Evolutionary conservation across 2,888 invertebrate species (phyloP), one percentile per base, ranked within the genome.

Genomic region (Yponomeuta plumbellus): DNA sequence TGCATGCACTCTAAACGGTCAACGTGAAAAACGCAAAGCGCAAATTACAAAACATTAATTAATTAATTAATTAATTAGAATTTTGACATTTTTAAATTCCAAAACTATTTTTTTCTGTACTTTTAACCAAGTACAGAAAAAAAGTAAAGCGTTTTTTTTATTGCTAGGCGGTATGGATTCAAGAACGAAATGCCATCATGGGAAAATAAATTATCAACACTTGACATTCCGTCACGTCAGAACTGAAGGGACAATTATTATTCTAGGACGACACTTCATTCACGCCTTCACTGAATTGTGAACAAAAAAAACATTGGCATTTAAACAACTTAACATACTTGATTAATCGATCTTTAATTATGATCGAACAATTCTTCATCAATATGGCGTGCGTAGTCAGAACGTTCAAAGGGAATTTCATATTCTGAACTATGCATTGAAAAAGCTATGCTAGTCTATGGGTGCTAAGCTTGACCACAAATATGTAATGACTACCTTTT

Each of bases 401-500:
- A 34, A 34, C 1, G 11, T 22, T 21, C 21, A 22, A 23, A 59
- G 21, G 59, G 59, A 20, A n/a, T 59, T 22, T 59, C 61, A 52
- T 52, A 52, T 4, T 52, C 44, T n/a, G n/a, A n/a, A n/a, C n/a
- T 52, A 52, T 17, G 44, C 78, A 77, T 78, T 84, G 79, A 80
- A 77, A 81, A 80, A 80, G 83, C 81, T 76, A 75, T 73, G 75
- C 73, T 80, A 80, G 79, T 80, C 79, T 80, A 79, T 40, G 65
- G 86, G 84, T 85, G 86, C 83, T 84, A 84, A 85, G 81, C 80
- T 80, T 77, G 80, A 81, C 86, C 85, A 84, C 86, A 87, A 88
- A 88, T 89, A 80, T 84, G 86, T 91, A 91, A 91, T 91, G 83
- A 91, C 88, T 88, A 87, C 89, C 90, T 89, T 88, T 86, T 89